Base-by-base conservation (phyloP, 2,888 invertebrate species). In the Lypha dubia region DNA sequence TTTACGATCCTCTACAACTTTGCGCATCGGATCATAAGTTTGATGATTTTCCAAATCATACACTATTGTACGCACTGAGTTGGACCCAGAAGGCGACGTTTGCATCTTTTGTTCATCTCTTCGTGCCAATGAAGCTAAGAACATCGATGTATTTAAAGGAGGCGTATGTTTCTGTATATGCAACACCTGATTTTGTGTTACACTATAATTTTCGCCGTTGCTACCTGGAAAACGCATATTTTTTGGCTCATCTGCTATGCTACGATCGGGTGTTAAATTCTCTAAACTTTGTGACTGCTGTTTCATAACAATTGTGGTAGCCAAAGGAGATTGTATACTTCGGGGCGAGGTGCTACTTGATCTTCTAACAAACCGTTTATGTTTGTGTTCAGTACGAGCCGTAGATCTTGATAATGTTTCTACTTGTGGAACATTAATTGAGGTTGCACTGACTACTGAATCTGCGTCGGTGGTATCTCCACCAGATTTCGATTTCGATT, bases 111-210 rank as follows among this genome's bases (percentile, higher is more conserved):
- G 84, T 65, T 77, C 70, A 41, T 80, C 76, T 49, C 70, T 70
- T n/a, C 68, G 60, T 3, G 58, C 67, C 62, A 80, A 46, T 9
- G 79, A 73, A 3, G 84, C 80, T 24, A 83, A 77, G 56, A 86
- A 83, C 22, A 83, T 62, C 44, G 79, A 62, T 20, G 73, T 63
- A 22, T 62, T 75, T 51, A 76, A 49, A 41, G 90, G 89, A 51
- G 90, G 85, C 87, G 90, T 87, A 88, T 95, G 94, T 87, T 94
- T 94, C 87, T 96, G 96, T 87, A 97, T 93, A 88, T 97, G 95
- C 85, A 97, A 95, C 88, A 97, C 97, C 93, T 97, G 96, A 92
- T 97, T 97, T 88, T 97, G 97, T 60, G 97, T 97, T 35, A 97
- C 97, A 91, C 97, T 97, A 92, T 97, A 97, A 87, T 96, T 95